These are phyloP conservation scores for Neria commutata DNA, from an alignment of 2,888 invertebrate species.

Conservation along the genomic window DNA sequence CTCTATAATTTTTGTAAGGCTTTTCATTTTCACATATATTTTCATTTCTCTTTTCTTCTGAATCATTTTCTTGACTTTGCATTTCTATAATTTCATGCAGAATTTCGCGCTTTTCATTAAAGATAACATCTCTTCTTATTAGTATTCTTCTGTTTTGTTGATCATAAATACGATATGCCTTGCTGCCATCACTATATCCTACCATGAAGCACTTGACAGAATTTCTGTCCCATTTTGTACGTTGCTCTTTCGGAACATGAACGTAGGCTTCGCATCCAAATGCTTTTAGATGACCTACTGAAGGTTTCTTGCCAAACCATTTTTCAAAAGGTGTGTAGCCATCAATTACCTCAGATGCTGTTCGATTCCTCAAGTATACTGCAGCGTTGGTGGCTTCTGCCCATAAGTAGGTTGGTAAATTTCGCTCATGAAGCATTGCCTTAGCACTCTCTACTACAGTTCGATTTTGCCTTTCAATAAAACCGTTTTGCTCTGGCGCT, in stretches of 20 bases:
- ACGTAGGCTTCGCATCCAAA: constrained; percentile 23
- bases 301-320: constrained; percentile 35
- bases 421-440: constrained; percentile 20
- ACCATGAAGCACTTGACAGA: constrained; percentile 20
- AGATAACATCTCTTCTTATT: constrained; percentile 21
- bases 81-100: background rate
- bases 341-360: constrained; percentile 27
- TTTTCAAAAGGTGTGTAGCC: constrained; percentile 35
- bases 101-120: constrained; percentile 8
- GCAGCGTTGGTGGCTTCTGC: constrained; percentile 51
- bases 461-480: constrained; percentile 17
- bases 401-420: constrained; percentile 37
- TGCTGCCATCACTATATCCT: constrained; percentile 11
- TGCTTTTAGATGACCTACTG: constrained; percentile 19
- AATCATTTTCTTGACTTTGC: background rate
- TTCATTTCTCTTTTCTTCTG: background rate
- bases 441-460: constrained; percentile 21
- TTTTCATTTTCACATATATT: background rate
- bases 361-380: constrained; percentile 48
- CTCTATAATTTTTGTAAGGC: constrained; percentile 13
- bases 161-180: constrained; percentile 9
- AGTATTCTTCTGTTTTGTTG: constrained; percentile 10
- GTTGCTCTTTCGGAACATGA: constrained; percentile 20
- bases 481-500: constrained; percentile 22
- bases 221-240: constrained; percentile 18